A percentile compares a stretch with the other conserved stretches of the same genome.
phyloP scores from a whole-genome alignment of 2,888 invertebrate genomes.

The Bhutanitis thaidina region DNA sequence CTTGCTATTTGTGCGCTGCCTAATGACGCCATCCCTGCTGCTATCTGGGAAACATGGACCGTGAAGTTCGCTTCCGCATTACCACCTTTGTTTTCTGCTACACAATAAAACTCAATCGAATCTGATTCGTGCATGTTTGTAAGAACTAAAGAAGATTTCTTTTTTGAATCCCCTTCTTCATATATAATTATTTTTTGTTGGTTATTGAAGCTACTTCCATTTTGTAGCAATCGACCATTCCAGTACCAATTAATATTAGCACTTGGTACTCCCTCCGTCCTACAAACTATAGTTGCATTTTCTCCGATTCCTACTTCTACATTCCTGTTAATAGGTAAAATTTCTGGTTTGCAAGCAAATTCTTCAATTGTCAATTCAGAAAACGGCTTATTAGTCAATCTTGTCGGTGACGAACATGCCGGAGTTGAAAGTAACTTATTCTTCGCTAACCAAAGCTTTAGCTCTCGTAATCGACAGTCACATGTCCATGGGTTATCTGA shows the following conservation, averaged over 20 bases:
- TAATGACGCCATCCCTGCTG: conserved; percentile 89
- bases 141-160: conserved; percentile 86
- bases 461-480: conserved; percentile 89
- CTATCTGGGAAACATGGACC: conserved; percentile 87
- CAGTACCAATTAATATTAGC: conserved; percentile 93
- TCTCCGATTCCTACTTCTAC: conserved; percentile 90
- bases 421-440: conserved; percentile 90
- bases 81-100: conserved; percentile 94
- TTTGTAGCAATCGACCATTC: conserved; percentile 88
- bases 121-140: conserved; percentile 92
- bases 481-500: conserved; percentile 95
- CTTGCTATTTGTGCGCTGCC: conserved; percentile 93
- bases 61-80: conserved; percentile 94
- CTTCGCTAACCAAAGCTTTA: conserved; percentile 90
- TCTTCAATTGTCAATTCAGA: conserved; percentile 88
- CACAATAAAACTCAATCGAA: conserved; percentile 92
- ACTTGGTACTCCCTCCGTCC: conserved; percentile 89
- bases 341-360: conserved; percentile 92
- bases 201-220: conserved; percentile 88
- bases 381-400: conserved; percentile 86
- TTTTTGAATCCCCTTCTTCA: conserved; percentile 88
- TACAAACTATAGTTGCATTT: conserved; percentile 91
- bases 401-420: conserved; percentile 85
- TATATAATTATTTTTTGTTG: conserved; percentile 87
- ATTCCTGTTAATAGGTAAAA: conserved; percentile 86